phyloP scores from a whole-genome alignment of 2,797 vertebrate species.

The Pachyuromys duprasi region DNA sequence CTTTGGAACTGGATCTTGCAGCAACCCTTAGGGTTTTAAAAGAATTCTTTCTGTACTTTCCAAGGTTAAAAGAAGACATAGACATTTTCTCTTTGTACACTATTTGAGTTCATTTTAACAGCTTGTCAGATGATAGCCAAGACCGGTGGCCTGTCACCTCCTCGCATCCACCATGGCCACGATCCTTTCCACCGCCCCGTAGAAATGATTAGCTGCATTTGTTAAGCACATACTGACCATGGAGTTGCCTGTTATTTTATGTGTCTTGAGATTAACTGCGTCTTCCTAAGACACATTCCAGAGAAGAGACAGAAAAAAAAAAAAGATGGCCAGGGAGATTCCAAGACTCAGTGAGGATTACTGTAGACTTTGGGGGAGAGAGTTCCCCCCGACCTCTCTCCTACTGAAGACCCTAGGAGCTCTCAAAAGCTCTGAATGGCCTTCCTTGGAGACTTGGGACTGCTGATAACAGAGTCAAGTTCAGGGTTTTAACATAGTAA shows the following conservation, averaged over 20 bases:
- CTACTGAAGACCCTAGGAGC: not conserved
- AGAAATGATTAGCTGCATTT: constrained; percentile 81
- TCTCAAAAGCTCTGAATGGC: not conserved
- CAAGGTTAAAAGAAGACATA: constrained; percentile 72
- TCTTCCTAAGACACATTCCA: constrained; percentile 72
- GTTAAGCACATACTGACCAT: constrained; percentile 68
- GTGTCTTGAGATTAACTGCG: constrained; percentile 73
- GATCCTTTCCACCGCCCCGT: constrained; percentile 37
- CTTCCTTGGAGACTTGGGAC: not conserved
- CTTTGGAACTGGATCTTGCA: constrained; percentile 73
- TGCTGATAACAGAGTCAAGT: not conserved
- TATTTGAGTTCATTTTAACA: constrained; percentile 82
- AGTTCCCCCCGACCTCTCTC: not conserved
- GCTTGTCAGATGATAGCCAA: constrained; percentile 77
- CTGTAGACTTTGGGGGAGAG: not conserved
- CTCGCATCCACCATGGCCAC: constrained; percentile 68
- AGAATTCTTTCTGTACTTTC: constrained; percentile 80
- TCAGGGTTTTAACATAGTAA: not conserved
- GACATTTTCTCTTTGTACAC: constrained; percentile 62
- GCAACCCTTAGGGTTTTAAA: constrained; percentile 76
- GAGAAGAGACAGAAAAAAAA: constrained; percentile 55
- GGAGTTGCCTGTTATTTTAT: constrained; percentile 70
- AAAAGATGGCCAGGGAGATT: not conserved
- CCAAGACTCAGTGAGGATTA: not conserved
- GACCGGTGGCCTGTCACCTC: constrained; percentile 72